phyloP scores from a whole-genome alignment of 2,888 invertebrate genomes.

The Yponomeuta evonymella region DNA sequence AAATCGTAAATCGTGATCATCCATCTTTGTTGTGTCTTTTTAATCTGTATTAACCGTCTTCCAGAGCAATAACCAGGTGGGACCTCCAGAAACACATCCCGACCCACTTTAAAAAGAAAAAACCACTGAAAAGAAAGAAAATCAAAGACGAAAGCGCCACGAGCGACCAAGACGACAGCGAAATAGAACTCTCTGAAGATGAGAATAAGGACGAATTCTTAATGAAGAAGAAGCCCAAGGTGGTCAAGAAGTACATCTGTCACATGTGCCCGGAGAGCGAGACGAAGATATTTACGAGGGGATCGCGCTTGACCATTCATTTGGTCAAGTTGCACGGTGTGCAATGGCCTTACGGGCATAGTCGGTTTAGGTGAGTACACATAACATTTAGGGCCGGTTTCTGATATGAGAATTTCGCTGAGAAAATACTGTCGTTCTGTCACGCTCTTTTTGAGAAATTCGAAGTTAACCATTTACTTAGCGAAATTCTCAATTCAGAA shows the following conservation, averaged over 20 bases:
- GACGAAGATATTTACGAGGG: conserved; percentile 76
- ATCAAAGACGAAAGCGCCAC: neutral
- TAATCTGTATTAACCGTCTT: conserved; percentile 23
- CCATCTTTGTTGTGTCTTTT: neutral
- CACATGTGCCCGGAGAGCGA: conserved; percentile 81
- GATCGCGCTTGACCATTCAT: conserved; percentile 81
- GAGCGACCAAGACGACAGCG: conserved; percentile 22
- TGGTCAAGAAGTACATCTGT: conserved; percentile 72
- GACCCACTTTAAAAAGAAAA: conserved; percentile 43
- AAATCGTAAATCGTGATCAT: no score
- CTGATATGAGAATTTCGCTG: no score
- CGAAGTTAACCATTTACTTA: no score
- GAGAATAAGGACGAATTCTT: conserved; percentile 26
- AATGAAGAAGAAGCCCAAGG: conserved; percentile 43
- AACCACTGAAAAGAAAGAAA: conserved; percentile 30
- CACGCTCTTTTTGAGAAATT: no score
- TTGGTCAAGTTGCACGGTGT: conserved; percentile 82
- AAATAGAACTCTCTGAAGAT: conserved; percentile 34
- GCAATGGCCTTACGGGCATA: conserved; percentile 85
- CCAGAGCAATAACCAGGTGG: conserved; percentile 75
- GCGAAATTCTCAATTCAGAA: no score
- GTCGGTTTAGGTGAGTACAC: conserved; percentile 78
- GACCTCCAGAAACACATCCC: conserved; percentile 77
- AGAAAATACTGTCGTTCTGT: no score
- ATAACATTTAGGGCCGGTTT: no score